Evolutionary conservation across 92 coral and sea anemone species (phyloP), one percentile per base, ranked within the genome.

Genomic region (Montipora capitata): DNA sequence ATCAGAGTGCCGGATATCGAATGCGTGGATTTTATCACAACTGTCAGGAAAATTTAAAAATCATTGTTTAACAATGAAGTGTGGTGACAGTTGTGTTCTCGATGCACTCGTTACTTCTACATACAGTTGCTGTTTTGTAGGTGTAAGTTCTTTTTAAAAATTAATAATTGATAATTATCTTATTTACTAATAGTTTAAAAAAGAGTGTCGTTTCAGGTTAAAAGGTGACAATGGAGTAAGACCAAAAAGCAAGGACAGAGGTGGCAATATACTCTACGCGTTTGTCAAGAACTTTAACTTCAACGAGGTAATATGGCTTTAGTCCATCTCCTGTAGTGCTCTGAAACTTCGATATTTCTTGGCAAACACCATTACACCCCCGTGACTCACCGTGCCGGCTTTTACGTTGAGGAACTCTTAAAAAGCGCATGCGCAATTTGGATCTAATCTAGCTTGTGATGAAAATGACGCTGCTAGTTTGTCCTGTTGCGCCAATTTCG

Each of bases 181-280:
- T 77, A 3, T 10, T 0, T 45, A 45, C 76, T 81, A 16, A 81
- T 18, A 10, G 40, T 16, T 68, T 81, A 9, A 1, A 17, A 27
- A 27, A 81, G 85, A 14, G 66, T 81, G 65, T 52, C 40, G 15
- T 81, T 81, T 39, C 85, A 81, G 85, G 10, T 8, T 9, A 7
- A 16, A 40, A n/a, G 43, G n/a, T 11, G 77, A 69, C 17, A 20
- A 4, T 71, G 38, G 5, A 5, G 20, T 48, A 80, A 80, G 84
- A 49, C 27, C 68, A 5, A 81, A 81, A 77, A 67, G 18, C 45
- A 52, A 7, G 66, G 35, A 45, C 77, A 81, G 85, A 41, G 85
- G 85, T 77, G 76, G 77, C 51, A 68, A 68, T 68, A 81, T 68
- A 44, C 76, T 15, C 85, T 81, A 54, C 85, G 85, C 85, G 85